These are phyloP conservation scores for Turnix velox DNA, from an alignment of 2,113 vertebrate genomes.

Conservation along the genomic window DNA sequence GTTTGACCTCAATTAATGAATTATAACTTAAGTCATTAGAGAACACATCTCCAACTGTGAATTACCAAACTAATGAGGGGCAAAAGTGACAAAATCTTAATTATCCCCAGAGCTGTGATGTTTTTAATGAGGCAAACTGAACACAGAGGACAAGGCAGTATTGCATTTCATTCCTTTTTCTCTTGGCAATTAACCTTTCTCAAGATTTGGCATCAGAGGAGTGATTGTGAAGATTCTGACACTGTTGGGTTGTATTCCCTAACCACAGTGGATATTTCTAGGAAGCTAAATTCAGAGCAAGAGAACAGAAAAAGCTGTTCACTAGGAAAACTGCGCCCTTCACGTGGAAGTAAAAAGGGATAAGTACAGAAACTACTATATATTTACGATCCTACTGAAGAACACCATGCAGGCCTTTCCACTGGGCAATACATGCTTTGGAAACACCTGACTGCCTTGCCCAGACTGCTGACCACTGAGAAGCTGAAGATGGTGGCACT, in stretches of 20 bases:
- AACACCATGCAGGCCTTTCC: neutral
- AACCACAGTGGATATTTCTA: neutral
- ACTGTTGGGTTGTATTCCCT: neutral
- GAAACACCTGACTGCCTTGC: neutral
- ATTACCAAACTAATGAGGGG: slow-evolving; percentile 32
- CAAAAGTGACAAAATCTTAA: slow-evolving; percentile 39
- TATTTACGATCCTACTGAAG: neutral
- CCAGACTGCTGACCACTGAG: neutral
- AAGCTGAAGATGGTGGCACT: neutral
- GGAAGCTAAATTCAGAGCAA: neutral
- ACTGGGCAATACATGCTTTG: neutral
- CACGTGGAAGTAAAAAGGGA: neutral
- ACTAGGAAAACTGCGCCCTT: neutral
- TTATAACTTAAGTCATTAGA: neutral
- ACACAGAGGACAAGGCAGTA: neutral
- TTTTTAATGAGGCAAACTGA: slow-evolving; percentile 15
- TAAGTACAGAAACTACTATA: fast-evolving
- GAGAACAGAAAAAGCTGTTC: neutral
- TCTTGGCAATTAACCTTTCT: neutral
- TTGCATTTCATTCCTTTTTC: neutral
- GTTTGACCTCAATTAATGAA: slow-evolving; percentile 30
- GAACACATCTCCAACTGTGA: neutral
- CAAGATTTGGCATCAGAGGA: neutral
- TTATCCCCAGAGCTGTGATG: neutral
- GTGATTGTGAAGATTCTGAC: neutral